These are phyloP conservation scores for Lamellibrachia columna DNA, from an alignment of 2,888 invertebrate species.

Conservation along the genomic window DNA sequence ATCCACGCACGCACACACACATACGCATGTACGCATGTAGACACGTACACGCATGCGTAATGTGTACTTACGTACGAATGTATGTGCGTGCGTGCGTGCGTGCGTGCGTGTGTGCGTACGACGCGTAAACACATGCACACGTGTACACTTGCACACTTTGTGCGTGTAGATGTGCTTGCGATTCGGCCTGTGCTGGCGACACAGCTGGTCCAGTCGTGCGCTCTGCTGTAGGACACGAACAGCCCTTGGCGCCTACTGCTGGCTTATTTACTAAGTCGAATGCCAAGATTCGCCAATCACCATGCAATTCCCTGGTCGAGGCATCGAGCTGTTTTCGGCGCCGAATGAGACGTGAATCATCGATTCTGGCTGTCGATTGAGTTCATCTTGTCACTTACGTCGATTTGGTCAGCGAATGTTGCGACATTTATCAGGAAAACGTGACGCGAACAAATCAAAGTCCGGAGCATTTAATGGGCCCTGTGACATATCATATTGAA, in stretches of 20 bases:
- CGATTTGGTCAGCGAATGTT: not conserved
- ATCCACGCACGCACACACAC: not conserved
- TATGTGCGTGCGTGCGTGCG: not conserved
- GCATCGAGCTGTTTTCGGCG: slow-evolving; percentile 3
- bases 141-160: too few relatives aligned
- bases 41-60: not conserved
- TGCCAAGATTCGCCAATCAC: not conserved
- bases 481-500: not conserved
- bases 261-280: not conserved
- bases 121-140: too few relatives aligned
- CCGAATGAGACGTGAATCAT: slow-evolving; percentile 6
- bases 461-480: not conserved
- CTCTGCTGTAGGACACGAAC: not conserved
- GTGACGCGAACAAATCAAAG: not conserved
- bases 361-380: not conserved
- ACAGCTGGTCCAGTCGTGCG: not conserved
- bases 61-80: not conserved
- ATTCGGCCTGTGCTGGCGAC: not conserved
- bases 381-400: not conserved
- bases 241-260: not conserved
- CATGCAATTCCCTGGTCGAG: not conserved
- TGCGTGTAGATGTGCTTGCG: not conserved
- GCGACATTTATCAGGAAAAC: not conserved
- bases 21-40: not conserved
- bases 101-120: not conserved